These are phyloP conservation scores for Drosophila leontia DNA, from an alignment of 1,140 invertebrate species.

Conservation along the genomic window DNA sequence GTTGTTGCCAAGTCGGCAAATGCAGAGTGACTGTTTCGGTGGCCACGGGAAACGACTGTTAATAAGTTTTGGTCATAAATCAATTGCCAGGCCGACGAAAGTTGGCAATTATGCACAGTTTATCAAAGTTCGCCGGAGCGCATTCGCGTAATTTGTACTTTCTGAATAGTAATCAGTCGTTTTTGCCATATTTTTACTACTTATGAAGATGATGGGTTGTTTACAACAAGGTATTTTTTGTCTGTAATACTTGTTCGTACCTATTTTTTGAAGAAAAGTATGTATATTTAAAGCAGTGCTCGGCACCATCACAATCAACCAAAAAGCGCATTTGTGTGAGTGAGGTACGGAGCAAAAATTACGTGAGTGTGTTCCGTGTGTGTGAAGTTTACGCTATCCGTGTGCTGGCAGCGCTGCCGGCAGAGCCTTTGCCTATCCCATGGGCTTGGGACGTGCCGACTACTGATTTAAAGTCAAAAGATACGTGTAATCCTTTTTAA, in stretches of 20 bases:
- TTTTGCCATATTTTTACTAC: slow-evolving; percentile 1
- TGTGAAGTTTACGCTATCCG: too few relatives aligned
- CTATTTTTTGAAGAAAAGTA: too few relatives aligned
- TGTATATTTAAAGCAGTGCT: too few relatives aligned
- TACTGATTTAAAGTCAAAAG: too few relatives aligned
- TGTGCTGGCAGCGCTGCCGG: too few relatives aligned
- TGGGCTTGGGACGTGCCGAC: too few relatives aligned
- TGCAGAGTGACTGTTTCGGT: slow-evolving; percentile 17
- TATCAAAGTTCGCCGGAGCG: slow-evolving; percentile 35
- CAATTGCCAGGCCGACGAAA: slow-evolving; percentile 46
- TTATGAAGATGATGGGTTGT: background rate
- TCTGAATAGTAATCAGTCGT: background rate
- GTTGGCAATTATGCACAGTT: slow-evolving; percentile 41
- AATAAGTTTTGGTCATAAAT: slow-evolving; percentile 70
- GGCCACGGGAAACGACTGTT: slow-evolving; percentile 40
- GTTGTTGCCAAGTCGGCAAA: slow-evolving; percentile 27
- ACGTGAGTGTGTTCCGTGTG: too few relatives aligned
- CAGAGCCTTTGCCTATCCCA: too few relatives aligned
- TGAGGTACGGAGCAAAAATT: too few relatives aligned
- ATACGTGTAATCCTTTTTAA: too few relatives aligned
- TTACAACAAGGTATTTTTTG: background rate
- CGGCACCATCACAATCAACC: too few relatives aligned
- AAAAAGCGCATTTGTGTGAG: too few relatives aligned
- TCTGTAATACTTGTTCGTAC: background rate
- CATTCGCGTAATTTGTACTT: slow-evolving; percentile 31